Evolutionary conservation across 2,797 vertebrate species (phyloP).

Genomic region (Enteromius fasciolatus): DNA sequence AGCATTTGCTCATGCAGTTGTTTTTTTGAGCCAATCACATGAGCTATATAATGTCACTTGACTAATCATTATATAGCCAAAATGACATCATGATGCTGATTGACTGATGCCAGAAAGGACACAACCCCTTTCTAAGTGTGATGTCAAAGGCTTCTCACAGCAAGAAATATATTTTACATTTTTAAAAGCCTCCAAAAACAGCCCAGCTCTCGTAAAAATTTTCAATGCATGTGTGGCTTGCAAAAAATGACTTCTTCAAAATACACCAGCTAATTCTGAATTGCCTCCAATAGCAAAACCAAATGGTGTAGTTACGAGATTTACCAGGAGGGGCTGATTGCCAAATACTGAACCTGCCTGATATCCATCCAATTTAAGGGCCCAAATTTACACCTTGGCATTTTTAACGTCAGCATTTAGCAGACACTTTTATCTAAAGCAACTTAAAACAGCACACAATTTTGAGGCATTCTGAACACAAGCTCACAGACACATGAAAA

Average conservation of each 20-base stretch:
- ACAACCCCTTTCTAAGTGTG: not conserved
- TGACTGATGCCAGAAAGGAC: not conserved
- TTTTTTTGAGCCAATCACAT: not conserved
- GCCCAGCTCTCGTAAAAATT: not conserved
- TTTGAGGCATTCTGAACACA: not conserved
- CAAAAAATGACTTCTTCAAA: not conserved
- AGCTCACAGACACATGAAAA: not conserved
- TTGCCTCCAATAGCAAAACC: not conserved
- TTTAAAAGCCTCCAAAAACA: slow-evolving; percentile 2
- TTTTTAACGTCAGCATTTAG: not conserved
- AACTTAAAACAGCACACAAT: not conserved
- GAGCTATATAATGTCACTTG: not conserved
- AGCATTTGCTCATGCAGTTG: not conserved
- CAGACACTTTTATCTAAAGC: not conserved
- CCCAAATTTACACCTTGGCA: not conserved
- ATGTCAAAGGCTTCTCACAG: not conserved
- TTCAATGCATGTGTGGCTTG: not conserved
- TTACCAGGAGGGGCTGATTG: slow-evolving; percentile 3
- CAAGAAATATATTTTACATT: not conserved
- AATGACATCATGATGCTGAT: not conserved
- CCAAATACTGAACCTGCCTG: not conserved
- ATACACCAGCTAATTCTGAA: not conserved
- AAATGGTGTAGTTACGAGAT: not conserved
- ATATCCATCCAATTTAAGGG: not conserved
- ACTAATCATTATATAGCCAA: not conserved